Conservation (phyloP, 1,140 invertebrate species). For the Anastatus disparis region DNA sequence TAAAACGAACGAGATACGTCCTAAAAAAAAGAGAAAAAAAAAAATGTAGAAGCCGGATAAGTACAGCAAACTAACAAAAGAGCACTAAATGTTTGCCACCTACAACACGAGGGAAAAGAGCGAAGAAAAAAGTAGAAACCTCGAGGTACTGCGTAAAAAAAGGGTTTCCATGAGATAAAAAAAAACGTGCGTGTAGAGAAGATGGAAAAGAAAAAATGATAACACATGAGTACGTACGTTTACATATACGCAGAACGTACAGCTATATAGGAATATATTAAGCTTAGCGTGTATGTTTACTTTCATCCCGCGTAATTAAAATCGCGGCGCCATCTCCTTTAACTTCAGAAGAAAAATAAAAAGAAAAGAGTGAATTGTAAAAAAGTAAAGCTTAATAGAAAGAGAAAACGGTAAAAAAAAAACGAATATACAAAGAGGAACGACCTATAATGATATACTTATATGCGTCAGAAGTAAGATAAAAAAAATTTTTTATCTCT, state of each 20-base stretch:
- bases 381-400: neutral
- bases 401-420: neutral
- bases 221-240: constrained; percentile 18
- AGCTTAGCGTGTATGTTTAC: constrained; percentile 51
- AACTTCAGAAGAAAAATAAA: constrained; percentile 38
- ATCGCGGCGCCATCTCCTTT: constrained; percentile 56
- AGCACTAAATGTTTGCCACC: neutral
- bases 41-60: constrained; percentile 16
- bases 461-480: no score
- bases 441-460: no score
- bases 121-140: neutral
- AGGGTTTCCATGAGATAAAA: constrained; percentile 13
- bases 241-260: no score
- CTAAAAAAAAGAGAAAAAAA: neutral
- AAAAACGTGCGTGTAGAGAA: constrained; percentile 1
- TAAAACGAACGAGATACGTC: no score
- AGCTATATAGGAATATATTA: no score
- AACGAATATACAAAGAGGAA: neutral
- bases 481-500: no score
- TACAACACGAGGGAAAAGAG: no score
- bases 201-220: constrained; percentile 32
- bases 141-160: neutral
- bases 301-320: constrained; percentile 65
- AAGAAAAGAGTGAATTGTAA: neutral
- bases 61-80: neutral